Percentiles rank a stretch among this genome's conserved stretches.
These are phyloP conservation scores for Chiropotes sagulatus DNA, from an alignment of 2,797 vertebrate genomes.

Conservation along the genomic window DNA sequence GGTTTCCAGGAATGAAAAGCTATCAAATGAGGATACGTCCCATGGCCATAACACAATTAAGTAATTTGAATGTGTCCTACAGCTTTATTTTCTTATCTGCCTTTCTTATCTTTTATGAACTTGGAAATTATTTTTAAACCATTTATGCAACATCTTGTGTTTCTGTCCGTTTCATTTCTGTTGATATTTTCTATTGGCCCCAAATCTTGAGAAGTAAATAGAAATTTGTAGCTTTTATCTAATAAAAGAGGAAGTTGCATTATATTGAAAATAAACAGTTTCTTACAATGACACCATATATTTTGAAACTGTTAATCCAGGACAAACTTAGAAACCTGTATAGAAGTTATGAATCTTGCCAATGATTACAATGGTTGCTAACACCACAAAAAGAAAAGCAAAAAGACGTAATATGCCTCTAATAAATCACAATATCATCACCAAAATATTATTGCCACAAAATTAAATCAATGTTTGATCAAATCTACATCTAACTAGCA, in stretches of 20 bases:
- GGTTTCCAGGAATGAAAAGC: neutral
- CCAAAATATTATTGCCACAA: constrained; percentile 9
- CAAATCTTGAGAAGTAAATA: neutral
- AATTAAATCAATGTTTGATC: neutral
- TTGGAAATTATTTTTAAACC: constrained; percentile 29
- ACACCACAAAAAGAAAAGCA: neutral
- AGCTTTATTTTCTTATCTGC: neutral
- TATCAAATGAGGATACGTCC: neutral
- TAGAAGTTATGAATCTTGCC: neutral
- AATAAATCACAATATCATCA: neutral
- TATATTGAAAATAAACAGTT: neutral
- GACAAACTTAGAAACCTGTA: neutral
- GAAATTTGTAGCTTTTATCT: neutral
- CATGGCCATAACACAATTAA: neutral
- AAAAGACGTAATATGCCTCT: neutral
- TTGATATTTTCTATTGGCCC: neutral
- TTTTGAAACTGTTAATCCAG: neutral
- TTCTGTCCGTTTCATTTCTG: constrained; percentile 32
- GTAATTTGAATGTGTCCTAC: neutral
- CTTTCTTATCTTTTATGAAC: neutral
- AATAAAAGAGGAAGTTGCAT: neutral
- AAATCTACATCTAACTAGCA: neutral
- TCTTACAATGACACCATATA: neutral
- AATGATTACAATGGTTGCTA: neutral
- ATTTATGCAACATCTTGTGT: neutral